Evolutionary conservation across 2,113 vertebrate species (phyloP).

Genomic region (Ciconia boyciana): DNA sequence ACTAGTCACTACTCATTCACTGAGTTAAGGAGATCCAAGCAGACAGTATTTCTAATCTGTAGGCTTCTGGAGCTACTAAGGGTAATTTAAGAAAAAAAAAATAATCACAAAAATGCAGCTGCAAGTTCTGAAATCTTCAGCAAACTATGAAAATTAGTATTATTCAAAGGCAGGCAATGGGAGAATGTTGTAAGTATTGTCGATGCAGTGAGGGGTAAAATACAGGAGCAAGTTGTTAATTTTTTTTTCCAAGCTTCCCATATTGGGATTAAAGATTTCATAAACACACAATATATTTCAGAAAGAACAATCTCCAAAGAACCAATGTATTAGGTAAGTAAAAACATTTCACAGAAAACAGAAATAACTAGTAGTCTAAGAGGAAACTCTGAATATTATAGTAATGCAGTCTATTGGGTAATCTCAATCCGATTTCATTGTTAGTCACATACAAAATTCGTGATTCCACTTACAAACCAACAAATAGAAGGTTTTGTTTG

Average conservation of each 20-base stretch:
- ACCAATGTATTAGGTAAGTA: neutral
- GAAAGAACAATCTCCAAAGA: neutral
- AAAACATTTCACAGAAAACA: neutral
- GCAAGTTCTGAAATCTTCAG: neutral
- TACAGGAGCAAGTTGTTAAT: neutral
- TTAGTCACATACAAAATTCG: neutral
- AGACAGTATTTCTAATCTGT: neutral
- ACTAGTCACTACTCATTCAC: neutral
- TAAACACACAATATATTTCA: neutral
- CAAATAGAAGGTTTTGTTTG: neutral
- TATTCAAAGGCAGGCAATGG: neutral
- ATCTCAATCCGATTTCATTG: neutral
- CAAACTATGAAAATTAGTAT: neutral
- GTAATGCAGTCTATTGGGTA: neutral
- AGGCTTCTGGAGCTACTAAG: neutral
- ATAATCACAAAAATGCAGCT: neutral
- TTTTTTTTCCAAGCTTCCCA: neutral
- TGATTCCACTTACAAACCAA: neutral
- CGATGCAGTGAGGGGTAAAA: neutral
- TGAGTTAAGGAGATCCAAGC: neutral
- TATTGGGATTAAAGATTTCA: neutral
- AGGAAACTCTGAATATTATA: neutral
- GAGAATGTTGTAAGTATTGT: neutral
- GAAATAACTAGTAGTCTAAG: neutral
- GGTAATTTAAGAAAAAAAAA: neutral